phyloP scores from a whole-genome alignment of 2,113 vertebrate species.

The Bubalus kerabau region DNA sequence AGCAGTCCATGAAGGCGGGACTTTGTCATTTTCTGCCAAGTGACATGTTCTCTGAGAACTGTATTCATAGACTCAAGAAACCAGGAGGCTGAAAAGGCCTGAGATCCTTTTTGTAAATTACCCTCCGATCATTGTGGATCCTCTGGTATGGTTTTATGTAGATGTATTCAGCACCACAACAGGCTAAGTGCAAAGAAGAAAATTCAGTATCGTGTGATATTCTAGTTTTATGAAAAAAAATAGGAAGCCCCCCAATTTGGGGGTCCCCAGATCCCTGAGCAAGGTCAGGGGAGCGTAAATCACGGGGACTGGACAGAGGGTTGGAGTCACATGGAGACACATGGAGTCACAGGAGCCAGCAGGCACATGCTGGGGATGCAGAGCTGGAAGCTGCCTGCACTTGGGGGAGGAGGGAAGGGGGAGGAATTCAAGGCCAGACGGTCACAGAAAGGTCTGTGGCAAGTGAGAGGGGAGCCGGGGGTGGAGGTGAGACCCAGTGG shows the following conservation, averaged over 20 bases:
- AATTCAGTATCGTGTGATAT: too few relatives aligned
- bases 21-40: background rate
- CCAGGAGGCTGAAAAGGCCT: background rate
- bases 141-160: fast-evolving
- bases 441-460: background rate
- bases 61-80: background rate
- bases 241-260: too few relatives aligned
- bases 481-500: background rate
- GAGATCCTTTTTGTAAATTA: too few relatives aligned
- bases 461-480: background rate
- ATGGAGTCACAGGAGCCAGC: too few relatives aligned
- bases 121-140: background rate
- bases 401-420: background rate
- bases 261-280: background rate
- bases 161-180: background rate
- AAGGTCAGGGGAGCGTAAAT: background rate
- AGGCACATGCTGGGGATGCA: fast-evolving
- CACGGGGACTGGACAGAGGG: fast-evolving
- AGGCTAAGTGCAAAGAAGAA: background rate
- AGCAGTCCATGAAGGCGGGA: background rate
- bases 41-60: background rate
- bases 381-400: background rate
- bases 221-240: background rate
- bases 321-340: background rate
- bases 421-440: background rate